Evolutionary conservation across 2,113 vertebrate genomes (phyloP), one percentile per base, ranked within the genome.

Genomic region (Scalopus aquaticus): DNA sequence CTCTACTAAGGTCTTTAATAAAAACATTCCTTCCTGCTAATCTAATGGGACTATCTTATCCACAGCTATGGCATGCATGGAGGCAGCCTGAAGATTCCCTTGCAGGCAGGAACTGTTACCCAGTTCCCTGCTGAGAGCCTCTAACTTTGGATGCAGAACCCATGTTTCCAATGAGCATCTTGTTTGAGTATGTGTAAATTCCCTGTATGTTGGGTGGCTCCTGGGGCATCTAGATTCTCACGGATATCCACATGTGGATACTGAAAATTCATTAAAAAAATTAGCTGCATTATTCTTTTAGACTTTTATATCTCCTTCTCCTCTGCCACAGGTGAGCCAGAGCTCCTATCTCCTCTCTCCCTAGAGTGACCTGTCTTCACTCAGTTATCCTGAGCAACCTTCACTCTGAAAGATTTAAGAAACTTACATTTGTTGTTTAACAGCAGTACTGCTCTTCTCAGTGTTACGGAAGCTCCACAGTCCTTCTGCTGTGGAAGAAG

Each of bases 11-110:
- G 20, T 16, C 39, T 9, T 60, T 60, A 51, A 15, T 74, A 44
- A n/a, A 67, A 54, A 0, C 0, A 1, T n/a, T 39, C 54, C 58
- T 54, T 51, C 17, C 35, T 78, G 32, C 30, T 24, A 51, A 28
- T 17, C 62, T 28, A 16, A 79, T 3, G 6, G 26, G 54, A 20
- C 17, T 42, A 26, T 37, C 26, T 62, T n/a, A 37, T 5, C 46
- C 37, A 64, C 0, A 12, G 32, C 80, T 30, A 0, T 37, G 58
- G 73, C 1, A 13, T 3, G 16, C 16, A 3, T 1, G 2, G 42
- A 39, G 13, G 72, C 5, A 4, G 9, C 44, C 35, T 39, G 58
- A 83, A 46, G 32, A 56, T 10, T 6, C 24, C 20, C 32, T 74
- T 82, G 58, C 32, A 74, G 13, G 13, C 46, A 44, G 5, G 24